phyloP scores from a whole-genome alignment of 2,888 invertebrate species.

The Cerceris ruficornis region DNA sequence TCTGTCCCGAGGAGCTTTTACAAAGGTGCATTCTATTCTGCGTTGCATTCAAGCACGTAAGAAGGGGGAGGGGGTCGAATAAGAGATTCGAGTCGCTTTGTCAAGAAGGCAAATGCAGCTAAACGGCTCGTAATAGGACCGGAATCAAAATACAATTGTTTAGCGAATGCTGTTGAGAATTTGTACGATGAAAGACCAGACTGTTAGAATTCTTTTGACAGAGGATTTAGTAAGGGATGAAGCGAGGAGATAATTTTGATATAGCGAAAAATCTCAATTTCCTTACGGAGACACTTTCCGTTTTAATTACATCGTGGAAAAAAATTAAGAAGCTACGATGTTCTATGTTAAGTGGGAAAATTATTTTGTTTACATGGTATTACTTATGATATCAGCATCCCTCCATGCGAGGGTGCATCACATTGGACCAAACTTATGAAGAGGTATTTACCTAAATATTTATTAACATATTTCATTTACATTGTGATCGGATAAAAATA shows the following conservation, averaged over 20 bases:
- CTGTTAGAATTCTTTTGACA: neutral
- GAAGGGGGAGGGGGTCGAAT: constrained; percentile 36
- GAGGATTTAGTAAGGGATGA: neutral
- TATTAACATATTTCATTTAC: no score
- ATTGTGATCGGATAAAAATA: no score
- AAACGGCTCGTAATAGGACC: constrained; percentile 78
- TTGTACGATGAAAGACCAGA: constrained; percentile 1
- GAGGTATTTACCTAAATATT: no score
- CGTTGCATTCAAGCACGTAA: constrained; percentile 27
- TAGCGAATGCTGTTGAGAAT: constrained; percentile 21
- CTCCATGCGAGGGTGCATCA: no score
- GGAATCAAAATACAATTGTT: constrained; percentile 78
- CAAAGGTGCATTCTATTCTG: constrained; percentile 45
- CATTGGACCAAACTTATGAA: no score
- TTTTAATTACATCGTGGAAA: no score
- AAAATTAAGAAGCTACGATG: no score
- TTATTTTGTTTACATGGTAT: no score
- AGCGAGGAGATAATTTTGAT: neutral
- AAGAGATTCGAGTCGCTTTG: constrained; percentile 79
- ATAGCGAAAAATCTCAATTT: neutral
- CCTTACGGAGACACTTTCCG: no score
- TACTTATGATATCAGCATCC: no score
- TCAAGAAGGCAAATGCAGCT: constrained; percentile 80
- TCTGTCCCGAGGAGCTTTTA: constrained; percentile 69
- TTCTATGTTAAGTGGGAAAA: no score